These are phyloP conservation scores for Dromius quadrimaculatus DNA, from an alignment of 2,888 invertebrate species.

Conservation along the genomic window DNA sequence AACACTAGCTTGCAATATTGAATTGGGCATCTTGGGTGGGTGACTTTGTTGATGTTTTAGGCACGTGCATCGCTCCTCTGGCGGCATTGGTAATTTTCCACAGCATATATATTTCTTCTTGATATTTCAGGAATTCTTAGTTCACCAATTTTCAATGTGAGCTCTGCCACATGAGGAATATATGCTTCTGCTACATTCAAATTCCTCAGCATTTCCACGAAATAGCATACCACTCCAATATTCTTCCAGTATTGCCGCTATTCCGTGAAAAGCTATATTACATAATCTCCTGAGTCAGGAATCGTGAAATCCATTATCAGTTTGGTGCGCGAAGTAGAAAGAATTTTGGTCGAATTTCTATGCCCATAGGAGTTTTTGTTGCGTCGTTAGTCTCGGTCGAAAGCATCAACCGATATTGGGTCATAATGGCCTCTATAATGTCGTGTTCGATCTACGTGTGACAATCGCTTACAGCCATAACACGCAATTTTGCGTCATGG, in stretches of 20 bases:
- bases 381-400: constrained; percentile 50
- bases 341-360: constrained; percentile 32
- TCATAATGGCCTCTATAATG: constrained; percentile 50
- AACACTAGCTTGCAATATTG: no score
- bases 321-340: constrained; percentile 30
- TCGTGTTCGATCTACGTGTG: constrained; percentile 49
- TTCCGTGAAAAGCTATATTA: constrained; percentile 10
- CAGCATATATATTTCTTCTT: no score
- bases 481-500: constrained; percentile 46
- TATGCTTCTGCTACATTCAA: no score
- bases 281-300: constrained; percentile 3
- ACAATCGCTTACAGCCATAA: constrained; percentile 46
- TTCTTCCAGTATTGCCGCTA: background rate
- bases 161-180: no score
- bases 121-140: no score
- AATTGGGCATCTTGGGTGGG: no score
- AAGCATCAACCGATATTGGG: constrained; percentile 41
- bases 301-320: constrained; percentile 38
- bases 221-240: no score
- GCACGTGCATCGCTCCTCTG: no score
- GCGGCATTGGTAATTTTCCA: no score
- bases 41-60: no score
- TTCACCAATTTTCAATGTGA: no score
- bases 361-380: constrained; percentile 39
- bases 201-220: no score